Conservation (phyloP, 30 jellyfish, hydroid and myxozoan species). For the Catostylus mosaicus region DNA sequence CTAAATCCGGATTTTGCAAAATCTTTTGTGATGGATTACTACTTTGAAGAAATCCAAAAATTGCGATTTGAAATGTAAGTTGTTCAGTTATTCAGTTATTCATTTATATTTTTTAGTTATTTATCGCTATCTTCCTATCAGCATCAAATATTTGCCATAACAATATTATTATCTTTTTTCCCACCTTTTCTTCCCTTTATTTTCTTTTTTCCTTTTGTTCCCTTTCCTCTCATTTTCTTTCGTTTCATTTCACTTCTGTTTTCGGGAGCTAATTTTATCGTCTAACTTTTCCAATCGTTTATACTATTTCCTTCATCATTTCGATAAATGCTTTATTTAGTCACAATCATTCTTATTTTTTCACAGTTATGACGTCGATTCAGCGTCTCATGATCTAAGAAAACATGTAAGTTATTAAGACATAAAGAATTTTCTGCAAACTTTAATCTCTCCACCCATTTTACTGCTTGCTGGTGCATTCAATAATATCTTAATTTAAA, state of each 20-base stretch:
- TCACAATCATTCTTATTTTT: background rate
- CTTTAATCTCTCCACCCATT: background rate
- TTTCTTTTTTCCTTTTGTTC: background rate
- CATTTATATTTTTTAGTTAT: no score
- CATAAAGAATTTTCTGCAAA: background rate
- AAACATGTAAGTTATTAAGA: conserved; percentile 57
- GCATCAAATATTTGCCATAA: background rate
- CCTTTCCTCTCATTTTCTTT: background rate
- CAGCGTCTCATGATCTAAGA: conserved; percentile 41
- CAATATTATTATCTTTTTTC: background rate
- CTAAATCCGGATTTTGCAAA: conserved; percentile 91
- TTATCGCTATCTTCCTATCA: background rate
- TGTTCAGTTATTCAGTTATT: background rate
- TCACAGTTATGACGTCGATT: conserved; percentile 76
- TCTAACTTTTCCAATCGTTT: no score
- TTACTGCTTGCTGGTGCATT: background rate
- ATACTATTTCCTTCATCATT: no score
- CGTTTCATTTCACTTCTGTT: background rate
- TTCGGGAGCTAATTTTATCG: no score
- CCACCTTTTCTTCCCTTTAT: background rate
- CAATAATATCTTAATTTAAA: no score
- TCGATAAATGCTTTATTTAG: no score
- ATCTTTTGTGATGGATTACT: conserved; percentile 83
- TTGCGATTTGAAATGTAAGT: conserved; percentile 89
- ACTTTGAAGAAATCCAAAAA: conserved; percentile 83